phyloP scores from a whole-genome alignment of 2,797 vertebrate species.

The Rallus crepitans region DNA sequence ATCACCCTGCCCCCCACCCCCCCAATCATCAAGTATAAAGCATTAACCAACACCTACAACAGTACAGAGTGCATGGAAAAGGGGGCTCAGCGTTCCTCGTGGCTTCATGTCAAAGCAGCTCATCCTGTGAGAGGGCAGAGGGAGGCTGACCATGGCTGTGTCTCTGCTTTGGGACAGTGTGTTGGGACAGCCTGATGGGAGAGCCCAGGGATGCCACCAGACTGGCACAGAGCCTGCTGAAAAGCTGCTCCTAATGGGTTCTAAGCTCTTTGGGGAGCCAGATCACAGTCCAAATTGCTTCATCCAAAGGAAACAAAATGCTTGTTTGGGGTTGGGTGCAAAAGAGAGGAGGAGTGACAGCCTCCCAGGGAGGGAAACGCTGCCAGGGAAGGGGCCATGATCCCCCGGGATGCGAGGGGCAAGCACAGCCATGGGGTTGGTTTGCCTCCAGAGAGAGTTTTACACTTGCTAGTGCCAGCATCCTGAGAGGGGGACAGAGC shows the following conservation, averaged over 20 bases:
- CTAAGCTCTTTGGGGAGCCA: background rate
- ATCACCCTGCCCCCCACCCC: background rate
- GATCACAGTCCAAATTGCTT: background rate
- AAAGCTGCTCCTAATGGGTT: background rate
- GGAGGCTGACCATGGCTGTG: fast-evolving
- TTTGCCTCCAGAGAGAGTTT: background rate
- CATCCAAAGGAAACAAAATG: background rate
- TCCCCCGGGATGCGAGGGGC: fast-evolving
- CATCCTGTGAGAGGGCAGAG: background rate
- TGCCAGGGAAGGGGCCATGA: background rate
- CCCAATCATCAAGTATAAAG: background rate
- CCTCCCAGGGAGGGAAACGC: background rate
- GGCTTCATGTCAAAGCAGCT: background rate
- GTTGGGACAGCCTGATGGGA: fast-evolving
- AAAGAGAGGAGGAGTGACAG: background rate
- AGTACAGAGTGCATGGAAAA: background rate
- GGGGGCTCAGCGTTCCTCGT: background rate
- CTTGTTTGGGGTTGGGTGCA: background rate
- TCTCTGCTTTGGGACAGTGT: background rate
- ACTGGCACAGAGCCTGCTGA: background rate
- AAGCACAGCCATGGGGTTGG: fast-evolving
- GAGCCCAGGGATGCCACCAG: fast-evolving
- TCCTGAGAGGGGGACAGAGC: background rate
- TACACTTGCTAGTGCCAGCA: background rate
- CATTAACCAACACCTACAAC: background rate